Evolutionary conservation across 2,113 vertebrate species (phyloP), one percentile per base, ranked within the genome.

Genomic region (Mixornis gularis): DNA sequence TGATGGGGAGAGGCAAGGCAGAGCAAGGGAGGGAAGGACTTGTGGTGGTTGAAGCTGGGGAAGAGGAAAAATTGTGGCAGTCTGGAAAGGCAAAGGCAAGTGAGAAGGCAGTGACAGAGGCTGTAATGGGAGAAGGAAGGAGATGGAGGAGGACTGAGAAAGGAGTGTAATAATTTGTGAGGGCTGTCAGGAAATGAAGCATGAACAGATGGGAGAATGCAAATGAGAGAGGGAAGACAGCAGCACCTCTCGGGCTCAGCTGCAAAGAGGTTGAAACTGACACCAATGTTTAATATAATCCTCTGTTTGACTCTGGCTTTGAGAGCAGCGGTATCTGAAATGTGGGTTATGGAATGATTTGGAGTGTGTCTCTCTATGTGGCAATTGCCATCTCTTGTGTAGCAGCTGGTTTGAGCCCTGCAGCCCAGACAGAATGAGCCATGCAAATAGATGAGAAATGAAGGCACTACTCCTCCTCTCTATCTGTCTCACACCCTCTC

Each of bases 201-300:
- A 77, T 77, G 85, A 95, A 87, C 95, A 95, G 94, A 95, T 94
- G 92, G 92, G 59, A 79, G 71, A 81, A 95, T 95, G 85, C 85
- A 95, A 95, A 95, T 85, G 55, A 89, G 92, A 93, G 48, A 78
- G 36, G 74, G 63, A 82, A 94, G 74, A 73, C 69, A 92, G 89
- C 40, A 70, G 80, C 84, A 81, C 32, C 59, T 69, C 29, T 58
- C 4, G 14, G 89, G 81, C 90, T 96, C 93, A 96, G 95, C 92
- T 95, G 87, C 81, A 82, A 58, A 85, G 60, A 73, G 58, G 40
- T 27, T 87, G 81, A 69, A 94, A 73, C 58, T 76, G 81, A 30
- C 74, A 69, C n/a, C 16, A 38, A 43, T 79, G 3, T 89, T 89
- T 82, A 74, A 87, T n/a, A 51, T 68, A 89, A 81, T 85, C 49